Conservation (phyloP, 1,140 invertebrate genomes). For the Schlechtendalia chinensis region DNA sequence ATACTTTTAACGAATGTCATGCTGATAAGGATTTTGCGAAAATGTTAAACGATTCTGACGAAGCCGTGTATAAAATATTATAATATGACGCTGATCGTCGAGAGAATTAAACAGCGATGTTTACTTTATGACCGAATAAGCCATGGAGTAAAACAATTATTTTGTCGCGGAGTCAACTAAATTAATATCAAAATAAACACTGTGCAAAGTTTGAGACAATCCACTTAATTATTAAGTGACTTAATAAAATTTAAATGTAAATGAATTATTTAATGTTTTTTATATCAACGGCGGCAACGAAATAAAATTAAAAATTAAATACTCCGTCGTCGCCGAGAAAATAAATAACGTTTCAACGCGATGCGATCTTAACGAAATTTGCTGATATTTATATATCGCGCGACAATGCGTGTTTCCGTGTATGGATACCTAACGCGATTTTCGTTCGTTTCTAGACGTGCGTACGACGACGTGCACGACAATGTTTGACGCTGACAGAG, state of each 20-base stretch:
- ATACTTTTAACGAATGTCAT: not conserved
- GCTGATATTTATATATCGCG: not conserved
- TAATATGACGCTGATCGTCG: not conserved
- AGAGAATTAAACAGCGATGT: not conserved
- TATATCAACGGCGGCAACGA: constrained; percentile 13
- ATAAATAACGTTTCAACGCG: not conserved
- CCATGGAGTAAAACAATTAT: constrained; percentile 36
- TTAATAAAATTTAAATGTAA: constrained; percentile 37
- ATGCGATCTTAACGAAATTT: not conserved
- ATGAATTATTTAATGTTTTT: constrained; percentile 25
- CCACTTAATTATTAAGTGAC: constrained; percentile 36
- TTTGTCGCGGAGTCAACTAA: constrained; percentile 25
- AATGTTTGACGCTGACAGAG: too few species aligned
- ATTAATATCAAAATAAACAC: constrained; percentile 36
- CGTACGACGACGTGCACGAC: too few species aligned
- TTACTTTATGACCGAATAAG: constrained; percentile 5
- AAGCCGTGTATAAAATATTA: not conserved
- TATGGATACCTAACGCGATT: too few species aligned
- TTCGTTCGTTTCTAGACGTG: too few species aligned
- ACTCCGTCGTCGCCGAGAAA: not conserved
- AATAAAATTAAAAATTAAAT: constrained; percentile 30
- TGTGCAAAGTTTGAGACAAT: constrained; percentile 36
- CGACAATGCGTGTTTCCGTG: not conserved
- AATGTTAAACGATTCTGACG: not conserved
- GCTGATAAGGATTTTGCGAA: not conserved